Conservation (phyloP, 1,140 invertebrate genomes). For the Plectus sambesii region DNA sequence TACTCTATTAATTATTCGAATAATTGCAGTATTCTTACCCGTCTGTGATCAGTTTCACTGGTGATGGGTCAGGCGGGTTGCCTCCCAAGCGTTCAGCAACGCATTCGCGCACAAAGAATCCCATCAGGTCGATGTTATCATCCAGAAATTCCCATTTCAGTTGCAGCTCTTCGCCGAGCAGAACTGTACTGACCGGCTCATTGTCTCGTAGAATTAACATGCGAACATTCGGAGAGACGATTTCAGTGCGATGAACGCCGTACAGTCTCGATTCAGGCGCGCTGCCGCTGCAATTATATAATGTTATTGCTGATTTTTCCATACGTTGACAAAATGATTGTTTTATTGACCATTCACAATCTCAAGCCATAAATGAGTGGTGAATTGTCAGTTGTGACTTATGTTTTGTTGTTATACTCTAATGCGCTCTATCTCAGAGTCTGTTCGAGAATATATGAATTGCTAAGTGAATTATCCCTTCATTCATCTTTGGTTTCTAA, state of each 20-base stretch:
- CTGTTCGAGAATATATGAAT: no score
- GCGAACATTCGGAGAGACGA: slow-evolving; percentile 19
- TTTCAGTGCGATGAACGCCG: slow-evolving; percentile 11
- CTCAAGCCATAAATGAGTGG: slow-evolving; percentile 9
- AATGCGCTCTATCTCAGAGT: no score
- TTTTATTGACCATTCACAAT: slow-evolving; percentile 10
- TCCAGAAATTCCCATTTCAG: slow-evolving; percentile 33
- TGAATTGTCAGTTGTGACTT: slow-evolving; percentile 10
- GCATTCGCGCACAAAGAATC: slow-evolving; percentile 40
- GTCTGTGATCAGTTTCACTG: slow-evolving; percentile 30
- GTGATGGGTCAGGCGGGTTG: slow-evolving; percentile 34
- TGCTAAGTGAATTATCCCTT: no score
- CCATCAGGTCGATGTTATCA: slow-evolving; percentile 16
- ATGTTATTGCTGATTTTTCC: slow-evolving; percentile 13
- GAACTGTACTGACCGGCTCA: slow-evolving; percentile 33
- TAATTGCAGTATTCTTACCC: slow-evolving; percentile 29
- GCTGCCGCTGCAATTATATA: slow-evolving; percentile 7
- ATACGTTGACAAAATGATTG: slow-evolving; percentile 1
- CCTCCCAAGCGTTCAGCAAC: slow-evolving; percentile 40
- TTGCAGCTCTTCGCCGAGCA: slow-evolving; percentile 38
- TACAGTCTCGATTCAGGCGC: slow-evolving; percentile 4
- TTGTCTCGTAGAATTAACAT: slow-evolving; percentile 36
- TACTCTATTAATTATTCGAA: no score
- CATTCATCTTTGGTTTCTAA: no score
- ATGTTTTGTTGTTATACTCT: no score